These are phyloP conservation scores for Artibeus lituratus DNA, from an alignment of 2,797 vertebrate species.

Conservation along the genomic window DNA sequence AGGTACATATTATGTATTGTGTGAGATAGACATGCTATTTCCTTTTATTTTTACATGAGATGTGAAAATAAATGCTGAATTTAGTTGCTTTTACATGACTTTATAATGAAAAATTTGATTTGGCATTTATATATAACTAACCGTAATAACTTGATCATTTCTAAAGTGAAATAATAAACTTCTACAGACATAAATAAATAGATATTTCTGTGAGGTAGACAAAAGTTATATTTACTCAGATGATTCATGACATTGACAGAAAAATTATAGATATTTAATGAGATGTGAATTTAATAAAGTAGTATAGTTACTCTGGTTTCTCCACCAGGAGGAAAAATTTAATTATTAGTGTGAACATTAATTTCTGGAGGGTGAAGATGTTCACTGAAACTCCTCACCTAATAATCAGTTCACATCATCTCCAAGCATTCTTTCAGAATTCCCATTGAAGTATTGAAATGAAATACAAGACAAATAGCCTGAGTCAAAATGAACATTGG, in stretches of 20 bases:
- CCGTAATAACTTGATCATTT: constrained; percentile 28
- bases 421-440: not conserved
- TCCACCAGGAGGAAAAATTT: constrained; percentile 10
- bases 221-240: not conserved
- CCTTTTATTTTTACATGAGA: not conserved
- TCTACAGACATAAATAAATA: not conserved
- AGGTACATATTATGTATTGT: not conserved
- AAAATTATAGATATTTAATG: not conserved
- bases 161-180: not conserved
- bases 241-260: constrained; percentile 8
- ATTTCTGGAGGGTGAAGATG: not conserved
- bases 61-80: not conserved
- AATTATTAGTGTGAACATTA: not conserved
- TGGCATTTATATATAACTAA: not conserved
- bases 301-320: not conserved
- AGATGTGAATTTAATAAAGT: constrained; percentile 42
- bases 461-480: constrained; percentile 29
- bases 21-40: not conserved
- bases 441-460: not conserved
- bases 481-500: not conserved
- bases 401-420: not conserved
- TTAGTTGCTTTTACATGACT: not conserved
- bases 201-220: not conserved
- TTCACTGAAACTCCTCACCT: not conserved
- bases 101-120: constrained; percentile 5